Conservation (phyloP, 2,797 vertebrate species). For the Sibirionetta formosa region DNA sequence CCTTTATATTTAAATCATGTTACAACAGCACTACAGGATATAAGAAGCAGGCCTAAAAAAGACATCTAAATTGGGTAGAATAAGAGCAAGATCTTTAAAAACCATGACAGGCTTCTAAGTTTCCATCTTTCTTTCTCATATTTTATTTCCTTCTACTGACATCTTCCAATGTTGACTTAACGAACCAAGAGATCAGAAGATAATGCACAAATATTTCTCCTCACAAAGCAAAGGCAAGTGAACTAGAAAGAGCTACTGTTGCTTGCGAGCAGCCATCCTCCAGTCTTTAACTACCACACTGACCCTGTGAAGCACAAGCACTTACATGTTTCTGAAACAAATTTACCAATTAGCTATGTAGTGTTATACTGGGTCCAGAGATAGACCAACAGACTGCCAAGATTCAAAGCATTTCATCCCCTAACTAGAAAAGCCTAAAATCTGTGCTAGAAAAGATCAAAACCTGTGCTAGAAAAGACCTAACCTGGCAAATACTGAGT, state of each 20-base stretch:
- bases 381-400: background rate
- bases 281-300: background rate
- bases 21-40: background rate
- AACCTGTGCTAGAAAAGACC: background rate
- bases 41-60: background rate
- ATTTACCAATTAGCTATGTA: background rate
- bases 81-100: background rate
- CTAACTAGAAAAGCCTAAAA: background rate
- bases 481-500: background rate
- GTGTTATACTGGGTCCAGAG: background rate
- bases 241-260: background rate
- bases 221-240: background rate
- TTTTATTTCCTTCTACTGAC: background rate
- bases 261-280: background rate
- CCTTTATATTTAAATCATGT: background rate
- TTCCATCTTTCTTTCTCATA: background rate
- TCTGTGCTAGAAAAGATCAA: background rate
- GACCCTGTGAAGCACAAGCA: background rate
- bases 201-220: background rate
- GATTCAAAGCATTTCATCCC: background rate
- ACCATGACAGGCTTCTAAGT: background rate
- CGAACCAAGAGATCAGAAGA: background rate
- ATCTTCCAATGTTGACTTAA: background rate
- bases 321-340: background rate
- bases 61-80: background rate